Base-by-base conservation (phyloP, 1,140 invertebrate species). In the Araneus ventricosus region DNA sequence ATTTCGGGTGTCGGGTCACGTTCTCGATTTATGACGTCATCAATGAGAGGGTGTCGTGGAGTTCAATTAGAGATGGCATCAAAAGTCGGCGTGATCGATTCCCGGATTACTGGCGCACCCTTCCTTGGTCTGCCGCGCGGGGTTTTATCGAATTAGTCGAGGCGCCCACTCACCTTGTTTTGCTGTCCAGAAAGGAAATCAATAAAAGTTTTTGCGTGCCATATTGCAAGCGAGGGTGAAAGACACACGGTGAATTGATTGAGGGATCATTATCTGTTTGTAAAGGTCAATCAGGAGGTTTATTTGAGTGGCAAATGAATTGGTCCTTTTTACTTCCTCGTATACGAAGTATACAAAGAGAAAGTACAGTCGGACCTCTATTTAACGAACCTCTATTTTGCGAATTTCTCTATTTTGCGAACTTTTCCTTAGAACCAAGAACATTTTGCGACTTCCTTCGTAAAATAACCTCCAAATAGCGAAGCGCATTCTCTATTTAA, bases 1-100 rank as follows among this genome's bases (percentile, higher is more conserved):
- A 20, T 34, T 34, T 75, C 70, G 70, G 30, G 70, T 75, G 70
- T 75, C 70, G 34, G 30, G 70, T 75, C 70, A 75, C 70, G 70
- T 75, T 34, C 70, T 4, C 3, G 70, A 75, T 75, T 34, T 20
- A 75, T 75, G 70, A 75, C 34, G 30, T 37, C 22, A 63, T 63
- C 59, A n/a, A 63, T 63, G 20, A 30, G 10, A 20, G 34, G 30
- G 70, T 20, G 70, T 10, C 14, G 70, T 20, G 70, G 30, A 34
- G 27, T 20, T 75, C 14, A 75, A 34, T 75, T 75, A 75, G 70
- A 75, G 70, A 75, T 75, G 70, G 70, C 70, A 75, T 75, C 70
- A 27, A 67, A 27, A 67, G 63, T 67, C 63, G 27, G 8, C n/a
- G n/a, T 14, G 27, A 75, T 75, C 70, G 70, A 75, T 75, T 30